These are phyloP conservation scores for Brachyalestes nurse DNA, from an alignment of 2,797 vertebrate species.

Conservation along the genomic window DNA sequence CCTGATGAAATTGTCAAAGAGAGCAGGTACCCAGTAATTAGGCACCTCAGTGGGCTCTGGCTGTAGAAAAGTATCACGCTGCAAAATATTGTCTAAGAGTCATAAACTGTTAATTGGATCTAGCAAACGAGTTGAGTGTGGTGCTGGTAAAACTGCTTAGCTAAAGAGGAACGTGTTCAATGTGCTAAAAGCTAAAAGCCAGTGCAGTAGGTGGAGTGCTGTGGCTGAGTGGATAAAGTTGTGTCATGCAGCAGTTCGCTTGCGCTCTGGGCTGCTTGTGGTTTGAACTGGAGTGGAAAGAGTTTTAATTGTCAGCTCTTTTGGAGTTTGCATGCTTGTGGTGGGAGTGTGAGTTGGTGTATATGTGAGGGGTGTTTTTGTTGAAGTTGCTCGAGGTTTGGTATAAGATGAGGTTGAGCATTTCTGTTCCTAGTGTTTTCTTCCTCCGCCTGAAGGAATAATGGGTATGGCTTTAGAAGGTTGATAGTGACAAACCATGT, in stretches of 20 bases:
- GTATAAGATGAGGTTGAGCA: background rate
- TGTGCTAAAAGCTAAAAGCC: slow-evolving; percentile 21
- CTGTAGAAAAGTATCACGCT: background rate
- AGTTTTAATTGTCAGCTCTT: background rate
- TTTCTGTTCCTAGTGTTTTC: background rate
- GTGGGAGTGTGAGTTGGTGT: background rate
- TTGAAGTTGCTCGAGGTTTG: background rate
- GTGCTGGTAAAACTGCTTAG: slow-evolving; percentile 14
- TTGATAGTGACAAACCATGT: background rate
- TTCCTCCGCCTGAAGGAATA: background rate
- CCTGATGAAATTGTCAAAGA: too few species aligned
- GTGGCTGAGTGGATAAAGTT: background rate
- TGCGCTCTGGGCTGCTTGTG: background rate
- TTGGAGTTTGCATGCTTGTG: background rate
- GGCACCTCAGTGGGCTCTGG: background rate
- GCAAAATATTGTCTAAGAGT: background rate
- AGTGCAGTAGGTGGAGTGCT: slow-evolving; percentile 1
- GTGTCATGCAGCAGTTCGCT: background rate
- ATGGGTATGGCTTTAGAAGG: background rate
- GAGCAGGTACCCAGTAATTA: too few species aligned
- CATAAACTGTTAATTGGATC: background rate
- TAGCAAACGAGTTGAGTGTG: background rate
- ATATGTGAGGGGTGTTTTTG: background rate
- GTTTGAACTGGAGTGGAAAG: background rate
- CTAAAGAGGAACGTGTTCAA: slow-evolving; percentile 2